Conservation (phyloP, 2,797 vertebrate species). For the Garrulus glandarius region DNA sequence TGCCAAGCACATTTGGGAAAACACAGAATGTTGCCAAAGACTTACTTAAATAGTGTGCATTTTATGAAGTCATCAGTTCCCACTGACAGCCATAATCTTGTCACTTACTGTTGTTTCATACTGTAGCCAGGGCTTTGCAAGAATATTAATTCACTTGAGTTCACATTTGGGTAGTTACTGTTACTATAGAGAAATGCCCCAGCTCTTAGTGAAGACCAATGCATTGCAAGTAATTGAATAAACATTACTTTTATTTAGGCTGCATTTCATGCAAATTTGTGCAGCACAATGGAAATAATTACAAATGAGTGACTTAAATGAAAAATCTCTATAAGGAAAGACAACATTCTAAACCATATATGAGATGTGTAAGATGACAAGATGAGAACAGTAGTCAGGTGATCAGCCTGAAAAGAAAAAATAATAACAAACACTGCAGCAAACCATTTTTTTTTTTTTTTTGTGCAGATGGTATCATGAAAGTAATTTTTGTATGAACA, state of each 20-base stretch:
- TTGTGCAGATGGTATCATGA: neutral
- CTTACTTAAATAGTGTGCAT: neutral
- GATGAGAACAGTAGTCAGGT: neutral
- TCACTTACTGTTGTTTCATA: neutral
- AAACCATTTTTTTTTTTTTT: neutral
- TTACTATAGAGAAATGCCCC: neutral
- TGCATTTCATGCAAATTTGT: neutral
- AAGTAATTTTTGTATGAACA: neutral
- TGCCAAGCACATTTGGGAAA: neutral
- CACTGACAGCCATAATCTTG: neutral
- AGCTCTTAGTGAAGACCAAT: neutral
- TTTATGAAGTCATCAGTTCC: neutral
- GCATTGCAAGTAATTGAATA: neutral
- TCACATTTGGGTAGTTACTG: neutral
- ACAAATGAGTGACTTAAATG: neutral
- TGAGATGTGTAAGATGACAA: neutral
- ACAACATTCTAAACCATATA: neutral
- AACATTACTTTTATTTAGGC: neutral
- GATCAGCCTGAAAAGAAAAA: neutral
- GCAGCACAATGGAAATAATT: neutral
- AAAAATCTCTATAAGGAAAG: neutral
- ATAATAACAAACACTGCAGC: neutral
- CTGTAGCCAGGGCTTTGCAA: neutral
- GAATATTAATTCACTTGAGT: neutral
- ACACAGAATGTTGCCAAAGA: neutral